phyloP scores from a whole-genome alignment of 2,888 invertebrate species.

The Caenorhabditis wallacei region DNA sequence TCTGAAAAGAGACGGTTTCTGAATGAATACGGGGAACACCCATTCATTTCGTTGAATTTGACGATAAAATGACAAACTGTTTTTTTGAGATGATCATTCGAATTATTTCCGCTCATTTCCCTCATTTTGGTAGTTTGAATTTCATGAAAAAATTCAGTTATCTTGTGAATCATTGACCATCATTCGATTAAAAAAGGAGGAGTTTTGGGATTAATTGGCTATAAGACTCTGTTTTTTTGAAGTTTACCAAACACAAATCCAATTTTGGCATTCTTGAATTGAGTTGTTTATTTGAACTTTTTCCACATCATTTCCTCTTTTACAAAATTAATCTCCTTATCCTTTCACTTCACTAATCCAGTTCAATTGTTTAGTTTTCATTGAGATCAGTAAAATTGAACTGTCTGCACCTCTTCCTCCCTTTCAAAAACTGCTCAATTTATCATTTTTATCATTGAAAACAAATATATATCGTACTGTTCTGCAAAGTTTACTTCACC shows the following conservation, averaged over 20 bases:
- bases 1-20: background rate
- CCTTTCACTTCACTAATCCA: conserved; percentile 26
- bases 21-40: conserved; percentile 19
- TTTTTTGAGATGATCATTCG: conserved; percentile 21
- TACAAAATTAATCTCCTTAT: conserved; percentile 2
- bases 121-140: conserved; percentile 23
- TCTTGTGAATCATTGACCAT: conserved; percentile 15
- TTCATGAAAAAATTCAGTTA: conserved; percentile 5
- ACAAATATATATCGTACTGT: conserved; percentile 16
- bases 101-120: conserved; percentile 51
- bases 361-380: conserved; percentile 17
- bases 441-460: conserved; percentile 28
- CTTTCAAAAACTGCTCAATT: background rate
- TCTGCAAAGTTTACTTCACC: conserved; percentile 22
- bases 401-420: background rate
- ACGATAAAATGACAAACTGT: conserved; percentile 41
- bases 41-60: conserved; percentile 15
- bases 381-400: conserved; percentile 26
- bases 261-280: too few relatives aligned
- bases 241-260: too few relatives aligned
- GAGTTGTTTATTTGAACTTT: too few relatives aligned
- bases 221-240: background rate
- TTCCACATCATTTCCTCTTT: background rate
- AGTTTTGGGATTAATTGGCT: background rate
- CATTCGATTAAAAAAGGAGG: conserved; percentile 9